Percentiles rank a stretch among this genome's conserved stretches.
These are phyloP conservation scores for Drosophila kanapiae DNA, from an alignment of 1,140 invertebrate genomes.

Conservation along the genomic window DNA sequence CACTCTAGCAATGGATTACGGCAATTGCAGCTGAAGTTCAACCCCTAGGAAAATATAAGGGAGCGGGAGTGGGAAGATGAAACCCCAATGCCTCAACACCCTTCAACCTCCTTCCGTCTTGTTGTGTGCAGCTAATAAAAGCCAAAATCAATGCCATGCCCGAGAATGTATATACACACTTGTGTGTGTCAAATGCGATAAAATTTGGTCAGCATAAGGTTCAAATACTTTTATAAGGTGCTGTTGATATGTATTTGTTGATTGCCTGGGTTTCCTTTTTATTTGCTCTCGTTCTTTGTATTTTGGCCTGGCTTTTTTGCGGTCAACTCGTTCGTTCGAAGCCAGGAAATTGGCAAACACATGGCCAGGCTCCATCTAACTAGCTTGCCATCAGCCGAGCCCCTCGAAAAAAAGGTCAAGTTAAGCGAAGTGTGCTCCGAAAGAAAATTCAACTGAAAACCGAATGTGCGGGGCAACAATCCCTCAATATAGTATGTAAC, in stretches of 20 bases:
- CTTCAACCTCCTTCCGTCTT: slow-evolving; percentile 21
- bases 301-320: slow-evolving; percentile 72
- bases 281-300: slow-evolving; percentile 72
- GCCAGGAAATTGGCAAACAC: slow-evolving; percentile 79
- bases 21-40: slow-evolving; percentile 73
- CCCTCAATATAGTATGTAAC: slow-evolving; percentile 40
- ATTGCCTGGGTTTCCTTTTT: slow-evolving; percentile 80
- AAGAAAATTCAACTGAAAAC: slow-evolving; percentile 53
- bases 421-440: slow-evolving; percentile 55
- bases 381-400: slow-evolving; percentile 38
- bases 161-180: neutral
- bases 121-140: slow-evolving; percentile 75
- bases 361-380: slow-evolving; percentile 57
- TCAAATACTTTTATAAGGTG: slow-evolving; percentile 83
- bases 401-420: slow-evolving; percentile 61
- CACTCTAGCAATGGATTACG: slow-evolving; percentile 75
- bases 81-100: slow-evolving; percentile 9
- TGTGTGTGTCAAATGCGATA: slow-evolving; percentile 75
- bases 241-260: slow-evolving; percentile 82
- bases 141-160: slow-evolving; percentile 78
- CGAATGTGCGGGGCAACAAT: slow-evolving; percentile 18
- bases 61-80: slow-evolving; percentile 28
- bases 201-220: slow-evolving; percentile 83
- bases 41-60: neutral
- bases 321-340: slow-evolving; percentile 81